Percentiles rank a stretch among this genome's conserved stretches.
Evolutionary conservation across 2,888 invertebrate genomes (phyloP).

Genomic region (Epiblema foenella): DNA sequence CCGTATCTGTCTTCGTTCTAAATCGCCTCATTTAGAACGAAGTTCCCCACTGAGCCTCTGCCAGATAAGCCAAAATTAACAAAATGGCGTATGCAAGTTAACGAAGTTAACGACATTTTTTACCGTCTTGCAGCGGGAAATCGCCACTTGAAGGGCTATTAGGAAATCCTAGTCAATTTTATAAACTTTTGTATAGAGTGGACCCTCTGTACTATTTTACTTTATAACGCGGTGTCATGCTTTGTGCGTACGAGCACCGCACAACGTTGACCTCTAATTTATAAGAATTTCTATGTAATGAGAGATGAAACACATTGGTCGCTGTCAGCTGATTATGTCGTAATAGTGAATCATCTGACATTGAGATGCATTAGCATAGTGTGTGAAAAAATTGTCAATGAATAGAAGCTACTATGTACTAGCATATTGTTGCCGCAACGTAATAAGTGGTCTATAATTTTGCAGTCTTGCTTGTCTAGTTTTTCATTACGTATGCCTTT

Average conservation of each 20-base stretch:
- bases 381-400: conserved; percentile 30
- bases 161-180: too few relatives aligned
- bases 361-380: conserved; percentile 30
- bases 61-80: too few relatives aligned
- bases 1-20: too few relatives aligned
- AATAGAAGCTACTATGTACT: conserved; percentile 14
- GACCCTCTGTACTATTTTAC: conserved; percentile 6
- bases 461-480: not conserved
- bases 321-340: conserved; percentile 40
- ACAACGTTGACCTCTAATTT: conserved; percentile 23
- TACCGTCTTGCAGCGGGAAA: too few relatives aligned
- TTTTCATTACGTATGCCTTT: not conserved
- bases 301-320: conserved; percentile 21
- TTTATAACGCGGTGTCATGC: conserved; percentile 48
- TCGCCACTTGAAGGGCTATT: too few relatives aligned
- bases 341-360: conserved; percentile 41
- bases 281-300: not conserved
- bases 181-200: not conserved
- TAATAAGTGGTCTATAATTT: not conserved
- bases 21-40: too few relatives aligned
- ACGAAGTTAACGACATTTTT: too few relatives aligned
- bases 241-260: conserved; percentile 24
- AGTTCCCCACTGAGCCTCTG: too few relatives aligned
- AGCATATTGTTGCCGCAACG: conserved; percentile 7
- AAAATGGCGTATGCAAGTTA: too few relatives aligned